These are phyloP conservation scores for Myxocyprinus asiaticus DNA, from an alignment of 2,113 vertebrate genomes.

Conservation along the genomic window DNA sequence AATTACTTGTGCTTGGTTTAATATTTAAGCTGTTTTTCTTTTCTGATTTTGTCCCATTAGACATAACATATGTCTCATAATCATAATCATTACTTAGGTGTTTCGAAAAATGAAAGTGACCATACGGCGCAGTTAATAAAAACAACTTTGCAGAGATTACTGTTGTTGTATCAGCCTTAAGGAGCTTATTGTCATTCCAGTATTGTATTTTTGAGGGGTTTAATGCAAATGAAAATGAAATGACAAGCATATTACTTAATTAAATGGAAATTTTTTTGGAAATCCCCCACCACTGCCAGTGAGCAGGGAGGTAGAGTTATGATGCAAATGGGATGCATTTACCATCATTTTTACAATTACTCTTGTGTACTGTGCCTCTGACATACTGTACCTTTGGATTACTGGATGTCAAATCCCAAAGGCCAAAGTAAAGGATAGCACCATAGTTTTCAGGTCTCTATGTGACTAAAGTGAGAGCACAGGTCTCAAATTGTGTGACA, in stretches of 20 bases:
- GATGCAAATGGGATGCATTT: conserved; percentile 64
- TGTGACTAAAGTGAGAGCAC: no score
- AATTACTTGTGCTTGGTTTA: not conserved
- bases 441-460: no score
- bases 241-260: conserved; percentile 69
- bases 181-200: conserved; percentile 79
- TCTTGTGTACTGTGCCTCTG: conserved; percentile 51
- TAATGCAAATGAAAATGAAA: conserved; percentile 65
- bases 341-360: conserved; percentile 69
- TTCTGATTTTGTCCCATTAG: conserved; percentile 13
- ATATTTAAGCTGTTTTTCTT: conserved; percentile 8
- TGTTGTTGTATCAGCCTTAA: conserved; percentile 77
- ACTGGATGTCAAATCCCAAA: conserved; percentile 10
- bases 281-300: conserved; percentile 38
- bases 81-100: conserved; percentile 28
- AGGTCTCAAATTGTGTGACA: no score
- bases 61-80: conserved; percentile 24
- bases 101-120: conserved; percentile 53
- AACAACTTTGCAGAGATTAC: conserved; percentile 59
- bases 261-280: conserved; percentile 67
- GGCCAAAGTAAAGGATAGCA: not conserved
- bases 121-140: conserved; percentile 70
- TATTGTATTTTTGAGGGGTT: conserved; percentile 68
- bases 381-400: conserved; percentile 12
- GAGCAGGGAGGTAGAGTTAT: conserved; percentile 57